Base-by-base conservation (phyloP, 2,113 vertebrate species). In the Cygnus buccinator region DNA sequence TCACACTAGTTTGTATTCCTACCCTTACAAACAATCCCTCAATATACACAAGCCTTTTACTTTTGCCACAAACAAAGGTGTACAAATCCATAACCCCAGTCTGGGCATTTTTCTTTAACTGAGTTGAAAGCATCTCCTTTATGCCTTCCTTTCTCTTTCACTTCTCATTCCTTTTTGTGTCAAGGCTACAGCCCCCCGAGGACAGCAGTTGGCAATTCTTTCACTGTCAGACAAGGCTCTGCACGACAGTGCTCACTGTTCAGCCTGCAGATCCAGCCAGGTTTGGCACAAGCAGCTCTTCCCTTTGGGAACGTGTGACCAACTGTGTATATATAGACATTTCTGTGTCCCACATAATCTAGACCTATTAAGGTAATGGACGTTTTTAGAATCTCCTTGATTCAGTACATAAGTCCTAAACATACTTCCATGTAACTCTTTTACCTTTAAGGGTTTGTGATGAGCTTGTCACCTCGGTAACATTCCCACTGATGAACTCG, bases 251-350 rank as follows among this genome's bases (percentile, higher is more conserved):
- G 23, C 77, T 74, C 1, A 0, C 57, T 72, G 66, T 6, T 95
- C 43, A 37, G 33, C 62, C 62, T 17, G 77, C 78, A 26, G 66
- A 89, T 81, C 87, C 84, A 81, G 91, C 91, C 74, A 78, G 52
- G 70, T 52, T 65, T 37, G 35, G 74, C 62, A 94, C 58, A 80
- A 81, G 54, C 7, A 1, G 81, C 74, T 95, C 84, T 84, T 96
- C 93, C 93, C 87, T 94, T 79, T 72, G 84, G 89, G 93, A 94
- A 87, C 11, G 73, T 29, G 33, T 3, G 1, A 39, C 28, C 39
- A 88, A 73, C 54, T 79, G 62, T 14, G n/a, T 52, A 39, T 55
- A 84, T 61, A 94, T n/a, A 95, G 94, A 89, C 79, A 66, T 59
- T 78, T 18, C 62, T 46, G 29, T 57, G 91, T 50, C 71, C 77